A percentile compares a stretch with the other conserved stretches of the same genome.
These are phyloP conservation scores for Drosophila ercepeae DNA, from an alignment of 1,140 invertebrate species.

Conservation along the genomic window DNA sequence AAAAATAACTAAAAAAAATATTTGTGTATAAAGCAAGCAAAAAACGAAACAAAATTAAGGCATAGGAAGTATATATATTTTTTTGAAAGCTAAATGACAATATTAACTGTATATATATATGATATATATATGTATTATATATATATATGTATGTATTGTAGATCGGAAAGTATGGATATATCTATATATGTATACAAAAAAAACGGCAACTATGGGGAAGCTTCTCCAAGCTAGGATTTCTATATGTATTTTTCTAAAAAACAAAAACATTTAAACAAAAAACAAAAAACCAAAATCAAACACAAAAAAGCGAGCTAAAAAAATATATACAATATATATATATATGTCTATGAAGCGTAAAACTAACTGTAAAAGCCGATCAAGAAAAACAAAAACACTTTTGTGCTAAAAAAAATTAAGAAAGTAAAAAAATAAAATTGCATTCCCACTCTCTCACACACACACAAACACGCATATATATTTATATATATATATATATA, in stretches of 20 bases:
- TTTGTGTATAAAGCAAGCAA: slow-evolving; percentile 46
- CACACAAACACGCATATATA: not conserved
- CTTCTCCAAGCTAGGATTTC: slow-evolving; percentile 58
- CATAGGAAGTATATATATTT: slow-evolving; percentile 63
- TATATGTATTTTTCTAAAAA: slow-evolving; percentile 71
- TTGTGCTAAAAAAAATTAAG: slow-evolving; percentile 48
- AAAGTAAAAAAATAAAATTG: not conserved
- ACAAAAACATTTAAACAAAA: slow-evolving; percentile 11
- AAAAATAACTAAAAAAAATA: not conserved
- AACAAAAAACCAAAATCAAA: slow-evolving; percentile 16
- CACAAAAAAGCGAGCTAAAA: slow-evolving; percentile 40
- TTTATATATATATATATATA: slow-evolving; percentile 31
- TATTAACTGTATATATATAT: slow-evolving; percentile 68
- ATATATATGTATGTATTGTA: slow-evolving; percentile 15
- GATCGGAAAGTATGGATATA: slow-evolving; percentile 1
- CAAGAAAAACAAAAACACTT: slow-evolving; percentile 31
- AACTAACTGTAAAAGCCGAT: slow-evolving; percentile 9
- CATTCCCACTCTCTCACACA: too few relatives aligned
- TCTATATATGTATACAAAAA: slow-evolving; percentile 39
- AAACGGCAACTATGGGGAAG: slow-evolving; percentile 38
- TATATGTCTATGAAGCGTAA: slow-evolving; percentile 33
- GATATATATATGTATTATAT: slow-evolving; percentile 10
- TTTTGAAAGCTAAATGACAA: slow-evolving; percentile 79
- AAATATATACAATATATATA: slow-evolving; percentile 26
- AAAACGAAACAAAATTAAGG: slow-evolving; percentile 48